phyloP scores from a whole-genome alignment of 1,140 invertebrate species.

The Gryon sp. region DNA sequence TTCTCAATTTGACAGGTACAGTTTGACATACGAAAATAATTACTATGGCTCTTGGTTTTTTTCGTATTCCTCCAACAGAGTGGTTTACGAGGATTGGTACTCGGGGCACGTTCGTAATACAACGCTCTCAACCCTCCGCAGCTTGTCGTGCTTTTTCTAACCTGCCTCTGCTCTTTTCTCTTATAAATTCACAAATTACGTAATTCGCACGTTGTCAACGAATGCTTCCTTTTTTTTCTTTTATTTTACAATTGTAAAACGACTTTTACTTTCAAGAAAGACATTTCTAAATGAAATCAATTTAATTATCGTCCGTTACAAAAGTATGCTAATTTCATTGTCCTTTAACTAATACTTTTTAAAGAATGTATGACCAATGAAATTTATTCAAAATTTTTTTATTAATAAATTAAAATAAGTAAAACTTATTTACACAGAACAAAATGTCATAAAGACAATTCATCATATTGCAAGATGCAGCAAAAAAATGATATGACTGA shows the following conservation, averaged over 20 bases:
- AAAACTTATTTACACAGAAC: too few relatives aligned
- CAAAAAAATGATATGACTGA: too few relatives aligned
- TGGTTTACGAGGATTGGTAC: slow-evolving; percentile 63
- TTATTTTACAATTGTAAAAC: slow-evolving; percentile 6
- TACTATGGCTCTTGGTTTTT: slow-evolving; percentile 57
- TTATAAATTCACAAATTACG: slow-evolving; percentile 60
- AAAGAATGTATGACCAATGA: too few relatives aligned
- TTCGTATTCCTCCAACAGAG: slow-evolving; percentile 56
- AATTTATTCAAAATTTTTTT: too few relatives aligned
- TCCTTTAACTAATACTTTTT: too few relatives aligned
- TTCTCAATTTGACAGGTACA: slow-evolving; percentile 27
- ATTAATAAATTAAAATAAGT: too few relatives aligned
- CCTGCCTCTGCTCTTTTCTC: slow-evolving; percentile 57
- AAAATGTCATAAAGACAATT: slow-evolving; percentile 9
- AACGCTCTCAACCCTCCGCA: slow-evolving; percentile 47
- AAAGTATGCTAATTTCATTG: too few relatives aligned
- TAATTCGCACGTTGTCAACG: slow-evolving; percentile 45
- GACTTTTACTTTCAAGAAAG: too few relatives aligned
- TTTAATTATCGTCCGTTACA: too few relatives aligned
- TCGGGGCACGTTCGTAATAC: slow-evolving; percentile 68
- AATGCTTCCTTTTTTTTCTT: slow-evolving; percentile 27
- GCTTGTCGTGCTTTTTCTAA: slow-evolving; percentile 21
- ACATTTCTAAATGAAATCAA: too few relatives aligned
- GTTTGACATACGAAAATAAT: slow-evolving; percentile 63
- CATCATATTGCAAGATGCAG: slow-evolving; percentile 8